A percentile compares a stretch with the other conserved stretches of the same genome.
These are phyloP conservation scores for Centruroides vittatus DNA, from an alignment of 1,140 invertebrate species.

Conservation along the genomic window DNA sequence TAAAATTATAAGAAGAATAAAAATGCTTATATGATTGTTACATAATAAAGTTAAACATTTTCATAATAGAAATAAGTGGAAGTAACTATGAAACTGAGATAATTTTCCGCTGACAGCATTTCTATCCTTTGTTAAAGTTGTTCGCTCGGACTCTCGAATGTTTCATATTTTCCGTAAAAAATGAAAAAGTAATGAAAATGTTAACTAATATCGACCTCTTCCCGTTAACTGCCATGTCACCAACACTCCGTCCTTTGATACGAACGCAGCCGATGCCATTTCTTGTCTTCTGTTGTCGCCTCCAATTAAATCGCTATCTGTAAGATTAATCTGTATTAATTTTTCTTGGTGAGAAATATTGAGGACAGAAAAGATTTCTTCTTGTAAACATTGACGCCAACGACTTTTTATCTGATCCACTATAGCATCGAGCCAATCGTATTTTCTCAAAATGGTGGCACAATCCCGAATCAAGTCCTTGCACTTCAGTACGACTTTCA, in stretches of 20 bases:
- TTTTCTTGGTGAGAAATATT: background rate
- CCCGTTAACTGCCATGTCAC: conserved; percentile 12
- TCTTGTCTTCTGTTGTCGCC: conserved; percentile 10
- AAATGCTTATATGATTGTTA: no score
- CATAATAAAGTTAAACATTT: no score
- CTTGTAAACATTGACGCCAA: conserved; percentile 1
- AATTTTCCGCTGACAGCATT: no score
- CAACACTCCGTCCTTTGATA: conserved; percentile 6
- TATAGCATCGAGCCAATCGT: conserved; percentile 1
- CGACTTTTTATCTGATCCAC: conserved; percentile 3
- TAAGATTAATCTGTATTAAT: conserved; percentile 9
- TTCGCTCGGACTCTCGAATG: no score
- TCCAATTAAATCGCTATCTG: conserved; percentile 14
- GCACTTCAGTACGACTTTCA: background rate
- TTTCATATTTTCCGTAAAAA: no score
- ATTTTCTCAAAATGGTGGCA: background rate
- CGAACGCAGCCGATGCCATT: conserved; percentile 12
- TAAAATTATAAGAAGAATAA: no score
- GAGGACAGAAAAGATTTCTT: background rate
- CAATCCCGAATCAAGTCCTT: background rate
- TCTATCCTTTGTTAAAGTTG: no score
- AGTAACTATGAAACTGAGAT: no score
- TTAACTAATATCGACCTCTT: conserved; percentile 2
- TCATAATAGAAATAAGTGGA: no score
- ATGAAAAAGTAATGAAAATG: no score